A percentile compares a stretch with the other conserved stretches of the same genome.
phyloP scores from a whole-genome alignment of 2,113 vertebrate species.

The Aegithalos caudatus region DNA sequence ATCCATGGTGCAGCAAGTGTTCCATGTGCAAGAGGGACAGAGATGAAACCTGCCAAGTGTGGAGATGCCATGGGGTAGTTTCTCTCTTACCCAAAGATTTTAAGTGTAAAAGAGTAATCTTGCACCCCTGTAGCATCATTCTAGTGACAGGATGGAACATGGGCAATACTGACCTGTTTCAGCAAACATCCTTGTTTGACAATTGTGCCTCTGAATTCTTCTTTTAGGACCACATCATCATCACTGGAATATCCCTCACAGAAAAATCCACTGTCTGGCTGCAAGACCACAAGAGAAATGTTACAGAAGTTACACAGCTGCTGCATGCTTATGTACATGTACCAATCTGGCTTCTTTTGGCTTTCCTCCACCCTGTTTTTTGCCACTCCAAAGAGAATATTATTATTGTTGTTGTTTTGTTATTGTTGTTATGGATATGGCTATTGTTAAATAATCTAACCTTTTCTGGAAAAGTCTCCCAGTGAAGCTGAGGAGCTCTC shows the following conservation, averaged over 20 bases:
- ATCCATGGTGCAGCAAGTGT: not conserved
- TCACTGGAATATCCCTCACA: slow-evolving; percentile 96
- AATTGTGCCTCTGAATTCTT: slow-evolving; percentile 94
- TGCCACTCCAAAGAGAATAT: not conserved
- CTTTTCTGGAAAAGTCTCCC: not conserved
- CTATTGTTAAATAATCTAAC: not conserved
- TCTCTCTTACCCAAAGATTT: not conserved
- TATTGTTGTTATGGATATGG: not conserved
- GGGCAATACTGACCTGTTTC: slow-evolving; percentile 84
- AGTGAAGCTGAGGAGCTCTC: not conserved
- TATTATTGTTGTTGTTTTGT: not conserved
- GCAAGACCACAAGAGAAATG: not conserved
- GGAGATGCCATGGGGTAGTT: not conserved
- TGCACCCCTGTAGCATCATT: not conserved
- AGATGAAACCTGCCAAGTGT: not conserved
- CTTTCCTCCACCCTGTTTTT: not conserved
- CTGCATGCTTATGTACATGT: not conserved
- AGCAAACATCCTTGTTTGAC: slow-evolving; percentile 94
- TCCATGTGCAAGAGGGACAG: not conserved
- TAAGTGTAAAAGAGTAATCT: not conserved
- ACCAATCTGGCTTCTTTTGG: not conserved
- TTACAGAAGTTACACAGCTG: not conserved
- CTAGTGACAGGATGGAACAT: not conserved
- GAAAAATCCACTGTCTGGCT: slow-evolving; percentile 92
- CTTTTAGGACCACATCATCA: slow-evolving; percentile 87